phyloP scores from a whole-genome alignment of 2,113 vertebrate genomes.

The Oncorhynchus kisutch region DNA sequence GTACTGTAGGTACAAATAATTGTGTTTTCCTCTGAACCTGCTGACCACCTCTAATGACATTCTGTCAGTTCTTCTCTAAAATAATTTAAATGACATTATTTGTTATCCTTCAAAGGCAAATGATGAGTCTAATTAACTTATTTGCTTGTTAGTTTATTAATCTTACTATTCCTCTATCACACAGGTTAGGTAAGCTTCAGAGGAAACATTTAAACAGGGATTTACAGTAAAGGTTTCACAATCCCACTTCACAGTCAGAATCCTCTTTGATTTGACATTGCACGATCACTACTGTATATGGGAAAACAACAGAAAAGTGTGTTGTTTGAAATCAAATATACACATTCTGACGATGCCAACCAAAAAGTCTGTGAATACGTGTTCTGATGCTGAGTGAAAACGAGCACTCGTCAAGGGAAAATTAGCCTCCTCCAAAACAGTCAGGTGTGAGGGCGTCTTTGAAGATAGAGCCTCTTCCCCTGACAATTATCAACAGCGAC shows the following conservation, averaged over 20 bases:
- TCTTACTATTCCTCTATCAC: too few relatives aligned
- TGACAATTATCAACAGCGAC: background rate
- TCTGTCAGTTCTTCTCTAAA: background rate
- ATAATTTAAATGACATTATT: too few relatives aligned
- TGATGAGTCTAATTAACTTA: too few relatives aligned
- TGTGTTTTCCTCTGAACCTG: background rate
- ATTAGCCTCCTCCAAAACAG: background rate
- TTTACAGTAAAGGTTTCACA: too few relatives aligned
- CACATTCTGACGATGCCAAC: background rate
- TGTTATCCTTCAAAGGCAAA: too few relatives aligned
- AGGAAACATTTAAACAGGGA: too few relatives aligned
- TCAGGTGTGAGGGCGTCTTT: conserved; percentile 3
- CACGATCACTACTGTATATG: background rate
- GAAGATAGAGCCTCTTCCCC: background rate
- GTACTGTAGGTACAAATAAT: background rate
- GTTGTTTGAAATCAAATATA: background rate
- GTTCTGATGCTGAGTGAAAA: background rate
- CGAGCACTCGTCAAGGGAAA: background rate
- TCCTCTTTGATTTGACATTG: too few relatives aligned
- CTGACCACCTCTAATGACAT: background rate
- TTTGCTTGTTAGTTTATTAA: too few relatives aligned
- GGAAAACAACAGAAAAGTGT: background rate
- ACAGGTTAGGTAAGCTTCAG: too few relatives aligned
- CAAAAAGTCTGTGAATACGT: background rate
- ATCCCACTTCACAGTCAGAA: too few relatives aligned